Conservation (phyloP, 2,888 invertebrate genomes). For the Ischnura elegans region DNA sequence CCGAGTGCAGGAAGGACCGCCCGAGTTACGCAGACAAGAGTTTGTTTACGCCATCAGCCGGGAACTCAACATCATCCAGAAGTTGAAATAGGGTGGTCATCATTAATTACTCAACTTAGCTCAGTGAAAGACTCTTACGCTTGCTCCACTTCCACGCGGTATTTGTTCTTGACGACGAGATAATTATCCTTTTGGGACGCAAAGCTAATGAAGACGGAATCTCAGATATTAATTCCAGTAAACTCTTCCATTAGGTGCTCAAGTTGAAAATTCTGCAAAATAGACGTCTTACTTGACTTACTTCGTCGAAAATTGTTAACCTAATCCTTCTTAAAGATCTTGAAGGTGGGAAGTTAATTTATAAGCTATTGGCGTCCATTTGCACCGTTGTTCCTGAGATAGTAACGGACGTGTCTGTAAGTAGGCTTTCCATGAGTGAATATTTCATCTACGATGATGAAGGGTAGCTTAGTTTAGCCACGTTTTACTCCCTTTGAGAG, state of each 20-base stretch:
- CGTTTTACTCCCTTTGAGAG: no score
- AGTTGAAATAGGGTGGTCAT: background rate
- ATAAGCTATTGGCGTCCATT: no score
- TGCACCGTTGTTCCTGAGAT: no score
- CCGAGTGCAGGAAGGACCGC: background rate
- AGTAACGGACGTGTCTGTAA: no score
- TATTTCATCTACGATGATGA: no score
- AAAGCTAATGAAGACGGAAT: background rate
- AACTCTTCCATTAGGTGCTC: background rate
- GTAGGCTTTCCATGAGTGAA: no score
- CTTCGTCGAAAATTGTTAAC: no score
- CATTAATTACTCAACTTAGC: slow-evolving; percentile 37
- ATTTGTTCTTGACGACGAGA: background rate
- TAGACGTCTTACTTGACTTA: no score
- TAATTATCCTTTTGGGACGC: background rate
- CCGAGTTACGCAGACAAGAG: background rate
- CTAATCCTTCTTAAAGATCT: no score
- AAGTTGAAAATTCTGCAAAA: background rate
- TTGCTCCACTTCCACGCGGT: background rate
- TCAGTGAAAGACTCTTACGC: background rate
- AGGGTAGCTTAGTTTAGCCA: no score
- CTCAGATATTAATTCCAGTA: background rate
- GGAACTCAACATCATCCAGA: background rate
- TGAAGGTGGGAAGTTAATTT: no score
- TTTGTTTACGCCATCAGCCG: background rate